These are phyloP conservation scores for Deilephila porcellus DNA, from an alignment of 2,888 invertebrate species.

Conservation along the genomic window DNA sequence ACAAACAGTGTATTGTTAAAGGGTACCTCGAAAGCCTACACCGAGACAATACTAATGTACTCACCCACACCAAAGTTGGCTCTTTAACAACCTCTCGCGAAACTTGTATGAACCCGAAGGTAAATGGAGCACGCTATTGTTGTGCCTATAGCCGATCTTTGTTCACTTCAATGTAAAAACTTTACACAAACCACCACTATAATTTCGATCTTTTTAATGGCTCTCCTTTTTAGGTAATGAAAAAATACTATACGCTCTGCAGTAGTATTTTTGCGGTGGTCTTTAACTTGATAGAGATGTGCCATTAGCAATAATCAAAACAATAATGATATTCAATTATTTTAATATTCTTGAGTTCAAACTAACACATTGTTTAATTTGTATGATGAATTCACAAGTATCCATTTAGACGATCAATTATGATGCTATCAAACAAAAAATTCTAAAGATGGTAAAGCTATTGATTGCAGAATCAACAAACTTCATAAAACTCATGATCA, in stretches of 20 bases:
- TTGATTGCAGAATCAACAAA: not conserved
- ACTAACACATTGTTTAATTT: not conserved
- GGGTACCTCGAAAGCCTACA: slow-evolving; percentile 43
- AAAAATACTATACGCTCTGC: not conserved
- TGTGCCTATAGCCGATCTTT: slow-evolving; percentile 15
- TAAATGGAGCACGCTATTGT: slow-evolving; percentile 27
- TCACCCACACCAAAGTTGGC: slow-evolving; percentile 49
- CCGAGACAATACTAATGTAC: slow-evolving; percentile 50
- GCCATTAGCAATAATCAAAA: not conserved
- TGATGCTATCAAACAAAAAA: not conserved
- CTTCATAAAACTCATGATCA: slow-evolving; percentile 3
- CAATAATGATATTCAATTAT: not conserved
- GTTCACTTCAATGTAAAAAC: slow-evolving; percentile 15
- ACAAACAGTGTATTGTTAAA: slow-evolving; percentile 51
- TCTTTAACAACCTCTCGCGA: slow-evolving; percentile 44
- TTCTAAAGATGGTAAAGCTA: not conserved
- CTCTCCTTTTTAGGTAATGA: not conserved
- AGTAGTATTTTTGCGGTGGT: not conserved
- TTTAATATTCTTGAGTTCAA: not conserved
- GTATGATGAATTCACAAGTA: not conserved
- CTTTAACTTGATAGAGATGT: not conserved
- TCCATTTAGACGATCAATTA: not conserved
- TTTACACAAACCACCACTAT: not conserved
- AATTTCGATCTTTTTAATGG: slow-evolving; percentile 5
- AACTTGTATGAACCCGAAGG: slow-evolving; percentile 37